Conservation (phyloP, 2,888 invertebrate species). For the Molanna angustata region DNA sequence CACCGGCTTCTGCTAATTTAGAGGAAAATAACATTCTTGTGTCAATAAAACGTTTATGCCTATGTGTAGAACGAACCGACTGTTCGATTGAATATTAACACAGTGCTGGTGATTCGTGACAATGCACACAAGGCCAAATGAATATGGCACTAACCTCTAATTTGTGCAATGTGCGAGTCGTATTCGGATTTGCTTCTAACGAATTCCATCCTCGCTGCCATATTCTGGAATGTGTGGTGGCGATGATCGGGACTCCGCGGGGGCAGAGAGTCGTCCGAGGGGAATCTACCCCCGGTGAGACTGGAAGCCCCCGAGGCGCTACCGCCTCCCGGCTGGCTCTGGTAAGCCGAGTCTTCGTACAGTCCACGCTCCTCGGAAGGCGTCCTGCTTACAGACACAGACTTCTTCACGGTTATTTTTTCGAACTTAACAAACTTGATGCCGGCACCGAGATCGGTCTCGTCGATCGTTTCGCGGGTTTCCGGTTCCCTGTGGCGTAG, state of each 20-base stretch:
- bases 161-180: constrained; percentile 82
- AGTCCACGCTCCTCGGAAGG: constrained; percentile 52
- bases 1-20: too few relatives aligned
- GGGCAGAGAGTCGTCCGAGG: constrained; percentile 56
- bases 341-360: constrained; percentile 57
- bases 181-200: constrained; percentile 78
- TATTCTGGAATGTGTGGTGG: constrained; percentile 57
- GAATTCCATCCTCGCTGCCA: constrained; percentile 67
- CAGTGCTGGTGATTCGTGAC: too few relatives aligned
- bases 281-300: constrained; percentile 48
- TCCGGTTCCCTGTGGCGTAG: constrained; percentile 46
- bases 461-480: constrained; percentile 53
- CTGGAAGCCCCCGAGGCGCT: constrained; percentile 57
- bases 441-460: constrained; percentile 62
- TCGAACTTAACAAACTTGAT: constrained; percentile 70
- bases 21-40: too few relatives aligned
- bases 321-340: constrained; percentile 47
- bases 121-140: too few relatives aligned
- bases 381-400: constrained; percentile 45
- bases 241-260: constrained; percentile 46
- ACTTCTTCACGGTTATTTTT: constrained; percentile 64
- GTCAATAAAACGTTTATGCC: too few relatives aligned
- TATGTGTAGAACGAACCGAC: too few relatives aligned
- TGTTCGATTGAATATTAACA: too few relatives aligned
- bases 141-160: constrained; percentile 64